Evolutionary conservation across 2,888 invertebrate species (phyloP), one percentile per base, ranked within the genome.

Genomic region (Opisthograptis luteolata): DNA sequence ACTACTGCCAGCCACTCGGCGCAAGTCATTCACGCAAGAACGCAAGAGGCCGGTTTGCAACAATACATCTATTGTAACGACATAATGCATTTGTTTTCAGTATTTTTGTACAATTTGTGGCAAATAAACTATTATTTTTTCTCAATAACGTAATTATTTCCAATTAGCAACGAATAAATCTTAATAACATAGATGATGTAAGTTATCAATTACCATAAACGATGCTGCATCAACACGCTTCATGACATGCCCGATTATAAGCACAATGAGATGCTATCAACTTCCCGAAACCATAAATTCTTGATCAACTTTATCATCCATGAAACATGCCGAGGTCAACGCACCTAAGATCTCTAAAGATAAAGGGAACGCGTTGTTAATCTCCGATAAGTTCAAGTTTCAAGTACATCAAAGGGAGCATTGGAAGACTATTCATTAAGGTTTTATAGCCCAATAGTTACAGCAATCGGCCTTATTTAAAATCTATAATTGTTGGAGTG

Each of bases 401-500:
- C 47, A 42, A n/a, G n/a, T 48, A 48, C 30, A 42, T 48, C 48
- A 42, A 49, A 42, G 22, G 6, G 14, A 5, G 12, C 10, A 24
- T 22, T 12, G 25, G 17, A 40, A 40, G 27, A 40, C 34, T 20
- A 27, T 24, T 45, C 40, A 51, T 44, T 51, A 51, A 34, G n/a
- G 36, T 14, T 25, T 36, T 31, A 42, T 31, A 37, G 31, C 32
- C 6, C 8, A 22, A 35, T 51, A 51, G 45, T 51, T 51, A 45
- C 8, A 51, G 28, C 30, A 19, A 30, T 34, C 17, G 27, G 37
- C 25, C 24, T 32, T 25, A 37, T 43, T 35, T 35, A 30, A 39
- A 51, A 45, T 42, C 47, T 36, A 53, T 60, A 60, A 60, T 57
- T 57, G 57, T 35, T 42, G 51, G 13, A 39, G 31, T 40, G 41